A percentile compares a stretch with the other conserved stretches of the same genome.
phyloP scores from a whole-genome alignment of 2,797 vertebrate genomes.

The Momotus momota region DNA sequence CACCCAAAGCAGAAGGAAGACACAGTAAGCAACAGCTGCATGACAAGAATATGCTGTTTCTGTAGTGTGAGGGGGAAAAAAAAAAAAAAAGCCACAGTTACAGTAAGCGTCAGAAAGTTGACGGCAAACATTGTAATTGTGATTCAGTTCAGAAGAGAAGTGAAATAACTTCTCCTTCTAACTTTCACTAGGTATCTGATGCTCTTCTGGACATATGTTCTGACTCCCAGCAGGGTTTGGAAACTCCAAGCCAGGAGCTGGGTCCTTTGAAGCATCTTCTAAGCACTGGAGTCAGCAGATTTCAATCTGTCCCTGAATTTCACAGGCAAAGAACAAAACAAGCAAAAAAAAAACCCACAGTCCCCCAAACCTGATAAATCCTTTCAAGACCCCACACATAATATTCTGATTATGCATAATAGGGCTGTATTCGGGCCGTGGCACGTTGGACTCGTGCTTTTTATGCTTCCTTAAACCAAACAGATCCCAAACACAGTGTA shows the following conservation, averaged over 20 bases:
- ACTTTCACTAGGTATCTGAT: background rate
- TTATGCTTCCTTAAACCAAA: background rate
- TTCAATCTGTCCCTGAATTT: background rate
- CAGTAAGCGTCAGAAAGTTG: conserved; percentile 36
- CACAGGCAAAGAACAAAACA: background rate
- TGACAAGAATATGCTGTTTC: conserved; percentile 67
- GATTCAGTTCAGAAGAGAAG: background rate
- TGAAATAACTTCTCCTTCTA: background rate
- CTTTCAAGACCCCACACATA: background rate
- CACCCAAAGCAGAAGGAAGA: conserved; percentile 76
- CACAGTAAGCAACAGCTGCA: conserved; percentile 80
- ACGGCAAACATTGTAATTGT: background rate
- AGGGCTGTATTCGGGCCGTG: background rate
- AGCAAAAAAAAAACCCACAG: background rate
- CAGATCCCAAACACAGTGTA: background rate
- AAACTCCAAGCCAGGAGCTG: background rate
- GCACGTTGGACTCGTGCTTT: background rate
- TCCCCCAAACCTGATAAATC: background rate
- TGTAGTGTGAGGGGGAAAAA: conserved; percentile 41
- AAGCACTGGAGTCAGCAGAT: background rate
- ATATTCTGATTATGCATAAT: background rate
- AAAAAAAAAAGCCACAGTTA: conserved; percentile 29
- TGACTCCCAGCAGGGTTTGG: conserved; percentile 5
- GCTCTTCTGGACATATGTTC: conserved; percentile 16
- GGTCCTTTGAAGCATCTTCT: background rate